Evolutionary conservation across 30 jellyfish, hydroid and myxozoan species (phyloP).

Genomic region (Aurelia sp.): DNA sequence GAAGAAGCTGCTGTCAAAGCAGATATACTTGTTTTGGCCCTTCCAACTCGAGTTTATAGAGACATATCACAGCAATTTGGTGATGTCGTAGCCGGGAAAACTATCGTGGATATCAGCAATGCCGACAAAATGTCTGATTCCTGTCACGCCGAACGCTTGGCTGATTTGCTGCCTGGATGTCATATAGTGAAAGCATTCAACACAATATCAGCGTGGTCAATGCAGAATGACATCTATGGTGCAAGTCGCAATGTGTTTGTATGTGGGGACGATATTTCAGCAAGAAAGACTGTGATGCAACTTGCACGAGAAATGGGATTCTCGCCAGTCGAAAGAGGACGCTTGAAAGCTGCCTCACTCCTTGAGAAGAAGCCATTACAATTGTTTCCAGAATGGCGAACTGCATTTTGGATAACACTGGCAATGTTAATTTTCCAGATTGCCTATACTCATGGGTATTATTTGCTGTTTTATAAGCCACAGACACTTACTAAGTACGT

Average conservation of each 20-base stretch:
- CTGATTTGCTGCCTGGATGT: conserved; percentile 46
- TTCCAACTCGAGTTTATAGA: conserved; percentile 62
- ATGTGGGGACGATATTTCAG: conserved; percentile 52
- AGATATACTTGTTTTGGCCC: conserved; percentile 59
- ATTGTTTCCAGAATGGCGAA: conserved; percentile 83
- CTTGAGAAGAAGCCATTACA: conserved; percentile 67
- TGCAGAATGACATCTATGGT: conserved; percentile 71
- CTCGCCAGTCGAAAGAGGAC: conserved; percentile 80
- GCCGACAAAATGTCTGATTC: conserved; percentile 30
- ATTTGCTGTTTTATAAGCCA: conserved; percentile 29
- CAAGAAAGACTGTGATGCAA: conserved; percentile 48
- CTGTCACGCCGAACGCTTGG: conserved; percentile 70
- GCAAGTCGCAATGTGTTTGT: conserved; percentile 66
- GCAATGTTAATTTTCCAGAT: conserved; percentile 28
- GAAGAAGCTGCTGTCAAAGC: conserved; percentile 41
- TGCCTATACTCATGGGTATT: conserved; percentile 24
- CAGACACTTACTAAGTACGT: not conserved
- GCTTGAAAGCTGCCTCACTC: conserved; percentile 63
- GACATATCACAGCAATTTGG: conserved; percentile 15
- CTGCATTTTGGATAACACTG: conserved; percentile 54
- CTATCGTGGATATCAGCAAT: conserved; percentile 80
- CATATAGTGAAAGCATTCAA: conserved; percentile 77
- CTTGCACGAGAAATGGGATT: conserved; percentile 78
- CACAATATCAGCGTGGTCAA: conserved; percentile 81
- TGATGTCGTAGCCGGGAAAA: conserved; percentile 44